phyloP scores from a whole-genome alignment of 2,888 invertebrate species.

The Carterocephalus palaemon region DNA sequence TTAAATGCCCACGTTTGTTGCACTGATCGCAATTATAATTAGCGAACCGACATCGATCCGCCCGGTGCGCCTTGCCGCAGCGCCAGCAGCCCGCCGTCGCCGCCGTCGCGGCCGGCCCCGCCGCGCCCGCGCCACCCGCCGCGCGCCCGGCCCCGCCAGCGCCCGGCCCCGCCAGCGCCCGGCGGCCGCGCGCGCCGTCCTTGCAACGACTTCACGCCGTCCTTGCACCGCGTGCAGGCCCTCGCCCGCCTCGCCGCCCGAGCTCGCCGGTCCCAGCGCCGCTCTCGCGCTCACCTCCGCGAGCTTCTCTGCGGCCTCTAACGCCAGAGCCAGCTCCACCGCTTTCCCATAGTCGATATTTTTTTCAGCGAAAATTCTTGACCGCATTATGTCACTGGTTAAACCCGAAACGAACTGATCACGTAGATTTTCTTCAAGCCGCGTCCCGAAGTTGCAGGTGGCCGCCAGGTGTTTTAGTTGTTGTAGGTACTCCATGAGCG shows the following conservation, averaged over 20 bases:
- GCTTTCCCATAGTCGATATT: slow-evolving; percentile 2
- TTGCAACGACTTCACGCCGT: no score
- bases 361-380: slow-evolving; percentile 18
- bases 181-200: slow-evolving; percentile 3
- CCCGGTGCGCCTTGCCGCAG: slow-evolving; percentile 30
- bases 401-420: slow-evolving; percentile 25
- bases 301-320: no score
- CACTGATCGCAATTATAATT: slow-evolving; percentile 35
- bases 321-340: slow-evolving; percentile 3
- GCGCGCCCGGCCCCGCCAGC: slow-evolving; percentile 22
- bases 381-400: slow-evolving; percentile 15
- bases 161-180: no score
- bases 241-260: slow-evolving; percentile 25
- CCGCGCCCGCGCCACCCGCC: slow-evolving; percentile 16
- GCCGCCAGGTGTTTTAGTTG: slow-evolving; percentile 27
- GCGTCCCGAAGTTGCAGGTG: slow-evolving; percentile 25
- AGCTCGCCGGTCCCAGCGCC: slow-evolving; percentile 12
- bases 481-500: slow-evolving; percentile 35
- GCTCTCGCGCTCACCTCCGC: slow-evolving; percentile 1
- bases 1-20: slow-evolving; percentile 32
- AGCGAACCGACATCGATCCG: slow-evolving; percentile 32
- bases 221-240: slow-evolving; percentile 3
- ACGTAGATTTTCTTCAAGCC: slow-evolving; percentile 17
- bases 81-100: slow-evolving; percentile 13
- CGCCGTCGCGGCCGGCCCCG: no score